A percentile compares a stretch with the other conserved stretches of the same genome.
Conservation (phyloP, 1,140 invertebrate genomes). For the Latrodectus geometricus region DNA sequence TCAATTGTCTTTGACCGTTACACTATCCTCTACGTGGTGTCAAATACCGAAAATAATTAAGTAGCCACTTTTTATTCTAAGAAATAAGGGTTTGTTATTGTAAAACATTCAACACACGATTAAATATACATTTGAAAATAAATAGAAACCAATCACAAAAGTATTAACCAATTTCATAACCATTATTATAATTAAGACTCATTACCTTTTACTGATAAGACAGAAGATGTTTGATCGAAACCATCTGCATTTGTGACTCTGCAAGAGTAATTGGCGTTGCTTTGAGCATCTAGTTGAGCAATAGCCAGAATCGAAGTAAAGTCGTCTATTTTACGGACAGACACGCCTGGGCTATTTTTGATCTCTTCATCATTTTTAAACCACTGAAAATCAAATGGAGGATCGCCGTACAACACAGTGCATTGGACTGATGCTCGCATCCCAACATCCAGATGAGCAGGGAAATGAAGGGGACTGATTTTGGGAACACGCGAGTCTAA, state of each 20-base stretch:
- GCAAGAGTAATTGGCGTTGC: conserved; percentile 64
- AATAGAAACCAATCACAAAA: too few relatives aligned
- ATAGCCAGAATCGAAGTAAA: conserved; percentile 67
- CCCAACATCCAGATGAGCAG: conserved; percentile 76
- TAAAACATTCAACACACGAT: too few relatives aligned
- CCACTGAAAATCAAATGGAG: conserved; percentile 59
- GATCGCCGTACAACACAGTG: conserved; percentile 45
- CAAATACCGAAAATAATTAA: too few relatives aligned
- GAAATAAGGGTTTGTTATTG: too few relatives aligned
- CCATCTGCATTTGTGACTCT: conserved; percentile 51
- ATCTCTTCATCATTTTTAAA: conserved; percentile 33
- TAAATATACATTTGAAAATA: too few relatives aligned
- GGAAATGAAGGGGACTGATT: conserved; percentile 61
- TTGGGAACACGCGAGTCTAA: neutral
- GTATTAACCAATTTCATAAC: too few relatives aligned
- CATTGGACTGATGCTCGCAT: conserved; percentile 74
- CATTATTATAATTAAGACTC: too few relatives aligned
- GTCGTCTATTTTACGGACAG: conserved; percentile 52
- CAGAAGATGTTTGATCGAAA: conserved; percentile 1
- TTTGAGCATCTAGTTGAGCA: conserved; percentile 28
- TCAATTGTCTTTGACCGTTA: too few relatives aligned
- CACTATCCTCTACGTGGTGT: too few relatives aligned
- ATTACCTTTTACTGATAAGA: conserved; percentile 20
- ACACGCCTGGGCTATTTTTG: neutral
- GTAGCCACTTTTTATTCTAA: too few relatives aligned